Evolutionary conservation across 2,888 invertebrate genomes (phyloP).

Genomic region (Penaeus monodon): DNA sequence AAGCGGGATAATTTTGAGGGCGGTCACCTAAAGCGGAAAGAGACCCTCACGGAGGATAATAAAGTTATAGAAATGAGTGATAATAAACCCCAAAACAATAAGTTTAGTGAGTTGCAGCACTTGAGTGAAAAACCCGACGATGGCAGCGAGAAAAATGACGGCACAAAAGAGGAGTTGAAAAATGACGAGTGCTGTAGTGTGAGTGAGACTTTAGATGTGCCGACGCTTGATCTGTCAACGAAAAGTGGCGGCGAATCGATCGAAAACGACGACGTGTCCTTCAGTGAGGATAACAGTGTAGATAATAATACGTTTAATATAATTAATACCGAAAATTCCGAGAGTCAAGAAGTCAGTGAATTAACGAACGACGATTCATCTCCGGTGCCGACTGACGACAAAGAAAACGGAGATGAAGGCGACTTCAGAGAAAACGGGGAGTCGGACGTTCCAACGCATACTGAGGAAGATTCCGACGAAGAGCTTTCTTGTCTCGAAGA

Average conservation of each 20-base stretch:
- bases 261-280: constrained; percentile 43
- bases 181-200: constrained; percentile 1
- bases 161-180: constrained; percentile 11
- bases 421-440: constrained; percentile 46
- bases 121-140: constrained; percentile 10
- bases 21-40: neutral
- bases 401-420: neutral
- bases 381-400: neutral
- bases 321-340: constrained; percentile 54
- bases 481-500: constrained; percentile 28
- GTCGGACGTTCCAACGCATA: constrained; percentile 1
- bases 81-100: constrained; percentile 10
- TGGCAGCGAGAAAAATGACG: constrained; percentile 27
- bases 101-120: neutral
- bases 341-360: constrained; percentile 54
- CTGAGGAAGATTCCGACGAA: constrained; percentile 30
- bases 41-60: too few species aligned
- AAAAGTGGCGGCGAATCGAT: constrained; percentile 5
- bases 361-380: constrained; percentile 48
- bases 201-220: constrained; percentile 3
- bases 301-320: constrained; percentile 61
- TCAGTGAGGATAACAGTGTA: constrained; percentile 46
- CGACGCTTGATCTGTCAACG: constrained; percentile 12
- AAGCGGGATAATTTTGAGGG: constrained; percentile 18
- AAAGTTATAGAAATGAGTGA: too few species aligned